Conservation (phyloP, 2,888 invertebrate genomes). For the Leptinotarsa juncta region DNA sequence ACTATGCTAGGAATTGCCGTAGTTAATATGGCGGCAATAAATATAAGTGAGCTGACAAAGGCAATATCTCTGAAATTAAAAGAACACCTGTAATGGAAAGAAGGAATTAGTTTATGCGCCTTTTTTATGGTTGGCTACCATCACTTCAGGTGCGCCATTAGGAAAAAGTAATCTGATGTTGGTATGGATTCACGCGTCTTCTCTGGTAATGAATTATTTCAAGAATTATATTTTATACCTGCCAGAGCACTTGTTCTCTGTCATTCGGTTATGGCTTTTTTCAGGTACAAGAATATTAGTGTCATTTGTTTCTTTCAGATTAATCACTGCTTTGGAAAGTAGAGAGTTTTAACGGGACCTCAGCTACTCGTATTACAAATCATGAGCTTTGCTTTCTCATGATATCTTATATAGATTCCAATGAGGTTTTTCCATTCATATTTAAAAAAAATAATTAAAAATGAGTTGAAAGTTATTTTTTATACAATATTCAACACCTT, state of each 20-base stretch:
- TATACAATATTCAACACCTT: too few species aligned
- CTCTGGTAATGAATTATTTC: neutral
- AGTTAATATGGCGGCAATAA: conserved; percentile 18
- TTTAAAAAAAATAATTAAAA: too few species aligned
- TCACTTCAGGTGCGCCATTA: conserved; percentile 25
- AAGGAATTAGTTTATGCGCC: conserved; percentile 12
- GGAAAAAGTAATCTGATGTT: conserved; percentile 15
- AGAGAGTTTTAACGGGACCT: neutral
- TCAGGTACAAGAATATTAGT: neutral
- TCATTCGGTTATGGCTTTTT: conserved; percentile 13
- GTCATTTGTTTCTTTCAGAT: conserved; percentile 15
- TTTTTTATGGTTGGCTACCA: conserved; percentile 13
- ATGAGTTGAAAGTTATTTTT: too few species aligned
- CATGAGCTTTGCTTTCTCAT: too few species aligned
- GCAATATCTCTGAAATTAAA: conserved; percentile 20
- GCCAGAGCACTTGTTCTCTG: conserved; percentile 13
- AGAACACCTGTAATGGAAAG: conserved; percentile 23
- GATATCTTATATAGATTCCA: too few species aligned
- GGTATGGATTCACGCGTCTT: conserved; percentile 8
- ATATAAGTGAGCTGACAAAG: conserved; percentile 26
- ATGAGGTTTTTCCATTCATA: too few species aligned
- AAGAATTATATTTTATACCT: conserved; percentile 4
- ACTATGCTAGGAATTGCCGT: conserved; percentile 21
- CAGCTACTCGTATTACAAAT: neutral
- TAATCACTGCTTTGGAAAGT: neutral